These are phyloP conservation scores for Platycheirus albimanus DNA, from an alignment of 2,888 invertebrate species.

Conservation along the genomic window DNA sequence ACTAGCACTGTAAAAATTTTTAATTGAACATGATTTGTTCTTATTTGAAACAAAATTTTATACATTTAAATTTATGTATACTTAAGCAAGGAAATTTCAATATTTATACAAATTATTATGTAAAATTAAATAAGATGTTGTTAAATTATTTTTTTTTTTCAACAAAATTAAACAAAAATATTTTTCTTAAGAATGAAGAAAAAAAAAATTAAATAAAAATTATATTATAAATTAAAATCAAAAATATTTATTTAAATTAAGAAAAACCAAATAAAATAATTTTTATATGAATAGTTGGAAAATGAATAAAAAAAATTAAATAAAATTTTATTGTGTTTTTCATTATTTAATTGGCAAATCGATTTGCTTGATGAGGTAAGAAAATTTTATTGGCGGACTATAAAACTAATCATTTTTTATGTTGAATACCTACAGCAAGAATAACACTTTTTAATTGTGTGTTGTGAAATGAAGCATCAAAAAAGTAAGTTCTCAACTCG, in stretches of 20 bases:
- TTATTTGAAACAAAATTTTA: constrained; percentile 12
- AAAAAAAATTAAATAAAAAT: background rate
- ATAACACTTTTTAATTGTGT: too few relatives aligned
- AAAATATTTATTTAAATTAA: constrained; percentile 31
- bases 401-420: too few relatives aligned
- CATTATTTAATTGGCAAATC: background rate
- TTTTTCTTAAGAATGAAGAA: constrained; percentile 9
- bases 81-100: background rate
- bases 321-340: constrained; percentile 41
- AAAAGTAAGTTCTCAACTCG: too few relatives aligned
- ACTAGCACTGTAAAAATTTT: background rate
- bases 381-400: too few relatives aligned
- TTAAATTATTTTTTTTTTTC: constrained; percentile 9
- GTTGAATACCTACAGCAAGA: too few relatives aligned
- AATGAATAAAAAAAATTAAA: constrained; percentile 27
- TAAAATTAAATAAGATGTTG: background rate
- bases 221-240: constrained; percentile 1
- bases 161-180: background rate
- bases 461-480: too few relatives aligned
- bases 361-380: too few relatives aligned
- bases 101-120: constrained; percentile 12
- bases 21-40: constrained; percentile 20
- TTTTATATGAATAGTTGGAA: constrained; percentile 14
- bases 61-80: constrained; percentile 7
- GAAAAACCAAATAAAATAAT: constrained; percentile 5